Evolutionary conservation across 2,888 invertebrate genomes (phyloP).

Genomic region (Rhorus exstirpatorius): DNA sequence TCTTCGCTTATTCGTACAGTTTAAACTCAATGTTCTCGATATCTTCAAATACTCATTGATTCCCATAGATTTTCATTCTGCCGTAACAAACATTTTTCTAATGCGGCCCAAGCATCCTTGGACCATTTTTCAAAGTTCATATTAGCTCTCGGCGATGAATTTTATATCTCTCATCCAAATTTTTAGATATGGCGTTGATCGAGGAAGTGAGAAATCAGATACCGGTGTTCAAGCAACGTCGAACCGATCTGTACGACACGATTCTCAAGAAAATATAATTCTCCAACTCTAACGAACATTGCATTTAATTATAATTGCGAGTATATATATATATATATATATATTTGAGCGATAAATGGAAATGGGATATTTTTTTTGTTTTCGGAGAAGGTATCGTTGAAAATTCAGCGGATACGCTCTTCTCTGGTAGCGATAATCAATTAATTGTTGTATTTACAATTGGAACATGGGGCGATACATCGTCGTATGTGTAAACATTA

Average conservation of each 20-base stretch:
- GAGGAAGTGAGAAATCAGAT: slow-evolving; percentile 94
- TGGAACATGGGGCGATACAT: slow-evolving; percentile 68
- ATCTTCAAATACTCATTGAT: too few relatives aligned
- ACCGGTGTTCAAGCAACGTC: slow-evolving; percentile 91
- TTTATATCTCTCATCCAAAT: too few relatives aligned
- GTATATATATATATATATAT: too few relatives aligned
- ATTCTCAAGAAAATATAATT: slow-evolving; percentile 75
- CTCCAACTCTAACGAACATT: neutral
- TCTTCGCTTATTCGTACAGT: too few relatives aligned
- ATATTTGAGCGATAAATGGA: neutral
- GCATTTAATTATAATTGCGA: too few relatives aligned
- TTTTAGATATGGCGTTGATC: slow-evolving; percentile 90
- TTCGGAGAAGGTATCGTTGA: slow-evolving; percentile 7
- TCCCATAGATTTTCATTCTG: too few relatives aligned
- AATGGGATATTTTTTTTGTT: slow-evolving; percentile 28
- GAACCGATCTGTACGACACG: slow-evolving; percentile 86
- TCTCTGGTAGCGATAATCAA: slow-evolving; percentile 74
- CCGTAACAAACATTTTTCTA: too few relatives aligned
- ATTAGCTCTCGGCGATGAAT: too few relatives aligned
- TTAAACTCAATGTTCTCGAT: too few relatives aligned
- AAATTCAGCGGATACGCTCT: neutral
- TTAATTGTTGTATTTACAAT: slow-evolving; percentile 77
- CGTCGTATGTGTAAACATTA: slow-evolving; percentile 73
- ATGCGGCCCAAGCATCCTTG: too few relatives aligned
- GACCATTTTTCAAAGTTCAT: too few relatives aligned